Base-by-base conservation (phyloP, 2,113 vertebrate species). In the Lasiurus borealis region DNA sequence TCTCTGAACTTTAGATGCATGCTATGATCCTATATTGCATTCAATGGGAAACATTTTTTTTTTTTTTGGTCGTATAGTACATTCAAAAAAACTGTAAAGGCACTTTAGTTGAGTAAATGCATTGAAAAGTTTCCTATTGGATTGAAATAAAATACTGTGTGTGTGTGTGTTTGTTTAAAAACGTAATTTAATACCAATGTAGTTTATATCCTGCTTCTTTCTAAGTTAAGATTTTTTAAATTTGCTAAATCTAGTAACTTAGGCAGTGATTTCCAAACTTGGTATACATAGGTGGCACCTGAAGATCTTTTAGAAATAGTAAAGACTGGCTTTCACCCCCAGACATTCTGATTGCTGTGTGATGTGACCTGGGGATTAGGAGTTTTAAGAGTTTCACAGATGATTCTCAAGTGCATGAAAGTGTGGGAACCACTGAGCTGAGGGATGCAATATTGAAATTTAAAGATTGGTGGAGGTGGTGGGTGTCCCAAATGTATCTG, bases 211-310 rank as follows among this genome's bases (percentile, higher is more conserved):
- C 19, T 81, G 54, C 5, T 46, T 73, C 16, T 82, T 72, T 57
- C 76, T 83, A 50, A 48, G 18, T 93, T 85, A 80, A 34, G 46
- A 57, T 73, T 93, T 73, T 80, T 52, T 8, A 76, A 86, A 76
- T 88, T 57, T 68, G 44, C 5, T 80, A 50, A 93, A 73, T 68
- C 12, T 29, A 25, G 2, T 64, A 78, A 15, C 2, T 88, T 54
- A 92, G 72, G 57, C 73, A 93, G 3, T 85, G 46, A 31, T 85
- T 80, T 93, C 34, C 46, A 95, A 64, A 78, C 57, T 72, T 54
- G 6, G 10, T 57, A 40, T 69, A 71, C 18, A 78, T 54, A 54
- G 31, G 13, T 48, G 23, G 85, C 36, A 66, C 18, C 29, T 46
- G 4, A 31, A 50, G 36, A 68, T 29, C n/a, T 81, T 81, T 89